A percentile compares a stretch with the other conserved stretches of the same genome.
These are phyloP conservation scores for Rhingia rostrata DNA, from an alignment of 2,888 invertebrate species.

Conservation along the genomic window DNA sequence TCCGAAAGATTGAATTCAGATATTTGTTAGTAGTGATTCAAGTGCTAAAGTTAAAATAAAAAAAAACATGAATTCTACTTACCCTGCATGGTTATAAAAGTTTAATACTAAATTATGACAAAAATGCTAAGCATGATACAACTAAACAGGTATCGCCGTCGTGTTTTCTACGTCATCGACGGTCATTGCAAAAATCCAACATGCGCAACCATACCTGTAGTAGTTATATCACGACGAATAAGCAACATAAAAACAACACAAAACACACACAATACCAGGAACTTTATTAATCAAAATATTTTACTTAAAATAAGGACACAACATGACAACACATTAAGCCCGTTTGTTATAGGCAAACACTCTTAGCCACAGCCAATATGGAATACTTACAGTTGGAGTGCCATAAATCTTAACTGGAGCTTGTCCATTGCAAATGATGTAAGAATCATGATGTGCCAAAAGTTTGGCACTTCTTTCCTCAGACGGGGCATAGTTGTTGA, in stretches of 20 bases:
- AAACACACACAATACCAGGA: slow-evolving; percentile 34
- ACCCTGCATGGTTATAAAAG: no score
- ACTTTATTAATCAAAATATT: slow-evolving; percentile 23
- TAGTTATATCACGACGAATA: background rate
- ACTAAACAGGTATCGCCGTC: no score
- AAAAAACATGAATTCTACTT: no score
- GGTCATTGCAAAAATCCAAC: no score
- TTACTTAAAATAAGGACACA: background rate
- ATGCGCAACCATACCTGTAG: background rate
- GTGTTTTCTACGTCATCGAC: no score
- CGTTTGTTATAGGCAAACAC: slow-evolving; percentile 12
- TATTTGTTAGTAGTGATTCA: no score
- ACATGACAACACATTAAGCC: slow-evolving; percentile 27
- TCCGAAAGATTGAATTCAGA: no score
- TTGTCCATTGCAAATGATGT: slow-evolving; percentile 81
- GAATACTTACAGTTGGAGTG: slow-evolving; percentile 81
- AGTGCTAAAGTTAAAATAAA: no score
- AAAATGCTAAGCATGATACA: no score
- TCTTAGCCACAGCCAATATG: slow-evolving; percentile 74
- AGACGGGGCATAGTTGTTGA: slow-evolving; percentile 57
- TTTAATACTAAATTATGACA: no score
- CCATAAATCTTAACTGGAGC: slow-evolving; percentile 80
- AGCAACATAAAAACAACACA: slow-evolving; percentile 27
- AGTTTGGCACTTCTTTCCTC: slow-evolving; percentile 69
- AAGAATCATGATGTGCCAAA: slow-evolving; percentile 80